A percentile compares a stretch with the other conserved stretches of the same genome.
Conservation (phyloP, 2,888 invertebrate species). For the Leptopilina drosophilae region DNA sequence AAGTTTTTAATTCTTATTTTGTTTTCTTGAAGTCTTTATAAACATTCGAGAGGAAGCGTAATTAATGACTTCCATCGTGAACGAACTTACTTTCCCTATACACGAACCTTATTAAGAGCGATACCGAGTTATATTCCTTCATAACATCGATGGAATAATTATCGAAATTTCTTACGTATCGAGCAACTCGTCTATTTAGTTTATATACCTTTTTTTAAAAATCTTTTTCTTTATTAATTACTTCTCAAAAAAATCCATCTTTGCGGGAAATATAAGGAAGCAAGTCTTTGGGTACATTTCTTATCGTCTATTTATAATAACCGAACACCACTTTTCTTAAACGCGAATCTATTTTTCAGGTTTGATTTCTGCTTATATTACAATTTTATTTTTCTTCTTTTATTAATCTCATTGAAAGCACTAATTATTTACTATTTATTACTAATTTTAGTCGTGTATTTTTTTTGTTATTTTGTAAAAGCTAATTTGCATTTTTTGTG, state of each 20-base stretch:
- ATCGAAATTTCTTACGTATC: slow-evolving; percentile 29
- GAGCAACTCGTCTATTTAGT: slow-evolving; percentile 16
- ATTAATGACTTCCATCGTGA: slow-evolving; percentile 50
- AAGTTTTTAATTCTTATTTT: slow-evolving; percentile 55
- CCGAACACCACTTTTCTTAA: slow-evolving; percentile 13
- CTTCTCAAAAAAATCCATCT: background rate
- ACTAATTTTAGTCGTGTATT: background rate
- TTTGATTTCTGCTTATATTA: background rate
- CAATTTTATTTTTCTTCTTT: too few species aligned
- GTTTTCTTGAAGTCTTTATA: slow-evolving; percentile 53
- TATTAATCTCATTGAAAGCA: background rate
- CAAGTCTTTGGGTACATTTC: slow-evolving; percentile 38
- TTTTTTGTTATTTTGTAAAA: background rate
- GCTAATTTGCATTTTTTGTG: slow-evolving; percentile 1
- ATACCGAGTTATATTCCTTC: slow-evolving; percentile 35
- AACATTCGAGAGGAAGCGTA: slow-evolving; percentile 53
- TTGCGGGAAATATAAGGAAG: slow-evolving; percentile 35
- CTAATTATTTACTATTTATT: background rate
- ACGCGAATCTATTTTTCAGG: slow-evolving; percentile 6
- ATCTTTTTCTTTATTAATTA: slow-evolving; percentile 8
- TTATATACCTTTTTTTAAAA: background rate
- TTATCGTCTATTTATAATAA: slow-evolving; percentile 8
- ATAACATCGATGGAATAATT: slow-evolving; percentile 36
- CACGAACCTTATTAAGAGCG: slow-evolving; percentile 62
- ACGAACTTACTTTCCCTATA: slow-evolving; percentile 59